Evolutionary conservation across 2,888 invertebrate genomes (phyloP), one percentile per base, ranked within the genome.

Genomic region (Dryobota labecula): DNA sequence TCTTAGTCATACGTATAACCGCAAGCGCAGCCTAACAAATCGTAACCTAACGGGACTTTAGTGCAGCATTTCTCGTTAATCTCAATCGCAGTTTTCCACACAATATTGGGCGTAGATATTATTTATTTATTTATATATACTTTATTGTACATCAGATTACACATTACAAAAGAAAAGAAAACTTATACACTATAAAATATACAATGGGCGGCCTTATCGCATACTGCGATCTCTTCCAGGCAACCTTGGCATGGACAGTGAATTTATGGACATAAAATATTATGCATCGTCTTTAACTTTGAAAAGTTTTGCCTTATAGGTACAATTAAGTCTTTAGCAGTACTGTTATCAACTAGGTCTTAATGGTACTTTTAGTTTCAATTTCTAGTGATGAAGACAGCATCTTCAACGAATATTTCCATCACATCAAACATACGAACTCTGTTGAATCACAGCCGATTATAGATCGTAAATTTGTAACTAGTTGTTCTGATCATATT

Each of bases 1-100:
- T n/a, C 41, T 80, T 78, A 78, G 76, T 75, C 80, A 71, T 33
- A 43, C 15, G n/a, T n/a, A 43, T 53, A 53, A 30, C 51, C 9
- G 62, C 47, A 60, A 24, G 11, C 51, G 33, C n/a, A 24, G 15
- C 36, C 24, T 33, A 33, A 2, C 33, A n/a, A n/a, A n/a, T n/a
- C 51, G 33, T 18, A 27, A 9, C 36, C 24, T 68, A 68, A 65
- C 78, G 76, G 78, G 43, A 68, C 9, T 43, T 43, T 2, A 41
- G 47, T 43, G 75, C 30, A 60, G 24, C 11, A 41, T n/a, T 41
- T 15, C 53, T 61, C 36, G 45, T 56, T 68, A 67, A 49, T 49
- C 47, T 18, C n/a, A n/a, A n/a, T n/a, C n/a, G 43, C 57, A 58
- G 24, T 65, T 45, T 51, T 70, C 63, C 67, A 67, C 36, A 36